Evolutionary conservation across 2,113 vertebrate species (phyloP), one percentile per base, ranked within the genome.

Genomic region (Ciconia stormi): DNA sequence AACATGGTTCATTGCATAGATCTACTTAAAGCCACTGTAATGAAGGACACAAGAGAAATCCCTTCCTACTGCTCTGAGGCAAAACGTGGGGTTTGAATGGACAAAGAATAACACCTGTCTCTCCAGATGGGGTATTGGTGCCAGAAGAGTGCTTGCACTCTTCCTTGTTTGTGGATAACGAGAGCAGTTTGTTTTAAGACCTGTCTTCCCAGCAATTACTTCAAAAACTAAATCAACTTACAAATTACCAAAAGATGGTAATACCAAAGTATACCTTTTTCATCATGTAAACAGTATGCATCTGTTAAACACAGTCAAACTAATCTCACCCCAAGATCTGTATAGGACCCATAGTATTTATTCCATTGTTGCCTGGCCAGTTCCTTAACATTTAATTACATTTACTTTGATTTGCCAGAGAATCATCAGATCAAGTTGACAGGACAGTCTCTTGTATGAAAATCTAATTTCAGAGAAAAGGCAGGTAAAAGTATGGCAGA

Each of bases 71-170:
- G 42, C n/a, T 81, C 65, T 19, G 34, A 73, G 72, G 49, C 34
- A 69, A 80, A 87, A 63, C 2, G 2, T 6, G 13, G 40, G 10
- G 69, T 67, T 80, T 72, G 20, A 74, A 77, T 14, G 40, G 44
- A 88, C n/a, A 90, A 53, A 81, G 56, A 85, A 5, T 27, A 82
- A 78, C 40, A 71, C n/a, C 42, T 32, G 22, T 21, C 38, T 49
- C 52, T 76, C 52, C 47, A 72, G 66, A 70, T 21, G 46, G 55
- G 34, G 11, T 36, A 52, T 34, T 0, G 0, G 7, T 73, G 27
- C 36, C 23, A 53, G 30, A 30, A 67, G 63, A 66, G 40, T 27
- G 42, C 30, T 50, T 76, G 30, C 15, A 12, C 23, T 62, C 29
- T 40, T 61, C 66, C 29, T 77, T 26, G 34, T 22, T 56, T 36